Percentiles rank a stretch among this genome's conserved stretches.
Conservation (phyloP, 1,140 invertebrate species). For the Dryas iulia region DNA sequence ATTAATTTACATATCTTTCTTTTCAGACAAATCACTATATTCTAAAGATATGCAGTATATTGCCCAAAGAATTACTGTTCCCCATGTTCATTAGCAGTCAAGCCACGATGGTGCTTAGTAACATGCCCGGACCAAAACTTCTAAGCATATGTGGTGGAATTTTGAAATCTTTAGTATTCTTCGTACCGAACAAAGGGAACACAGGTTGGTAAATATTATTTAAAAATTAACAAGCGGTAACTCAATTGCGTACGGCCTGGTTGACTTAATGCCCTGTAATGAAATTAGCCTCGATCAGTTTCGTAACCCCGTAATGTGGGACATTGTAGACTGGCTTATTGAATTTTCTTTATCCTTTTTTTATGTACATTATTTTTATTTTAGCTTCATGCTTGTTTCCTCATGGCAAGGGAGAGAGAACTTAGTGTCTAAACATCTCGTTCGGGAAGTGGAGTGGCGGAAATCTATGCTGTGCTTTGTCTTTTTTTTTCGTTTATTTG, state of each 20-base stretch:
- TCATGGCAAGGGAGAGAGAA: no score
- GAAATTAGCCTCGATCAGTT: background rate
- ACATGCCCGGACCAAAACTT: constrained; percentile 62
- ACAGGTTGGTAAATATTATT: constrained; percentile 51
- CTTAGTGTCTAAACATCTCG: no score
- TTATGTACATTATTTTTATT: no score
- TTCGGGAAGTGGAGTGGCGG: no score
- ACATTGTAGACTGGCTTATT: background rate
- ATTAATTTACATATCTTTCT: background rate
- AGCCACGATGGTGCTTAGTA: constrained; percentile 68
- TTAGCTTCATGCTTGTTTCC: no score
- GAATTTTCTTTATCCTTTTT: background rate
- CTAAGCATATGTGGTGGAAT: constrained; percentile 58
- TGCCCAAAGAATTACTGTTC: constrained; percentile 57
- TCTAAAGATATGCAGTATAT: constrained; percentile 56
- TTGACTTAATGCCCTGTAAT: background rate
- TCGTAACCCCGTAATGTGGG: background rate
- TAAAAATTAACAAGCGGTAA: background rate
- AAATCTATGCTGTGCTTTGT: no score
- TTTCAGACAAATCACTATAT: constrained; percentile 70
- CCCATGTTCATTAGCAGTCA: constrained; percentile 60
- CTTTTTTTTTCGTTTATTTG: no score
- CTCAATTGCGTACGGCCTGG: background rate
- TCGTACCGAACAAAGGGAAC: constrained; percentile 70
- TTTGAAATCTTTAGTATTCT: constrained; percentile 67